A percentile compares a stretch with the other conserved stretches of the same genome.
Conservation (phyloP, 2,888 invertebrate genomes). For the Parnassius mnemosyne region DNA sequence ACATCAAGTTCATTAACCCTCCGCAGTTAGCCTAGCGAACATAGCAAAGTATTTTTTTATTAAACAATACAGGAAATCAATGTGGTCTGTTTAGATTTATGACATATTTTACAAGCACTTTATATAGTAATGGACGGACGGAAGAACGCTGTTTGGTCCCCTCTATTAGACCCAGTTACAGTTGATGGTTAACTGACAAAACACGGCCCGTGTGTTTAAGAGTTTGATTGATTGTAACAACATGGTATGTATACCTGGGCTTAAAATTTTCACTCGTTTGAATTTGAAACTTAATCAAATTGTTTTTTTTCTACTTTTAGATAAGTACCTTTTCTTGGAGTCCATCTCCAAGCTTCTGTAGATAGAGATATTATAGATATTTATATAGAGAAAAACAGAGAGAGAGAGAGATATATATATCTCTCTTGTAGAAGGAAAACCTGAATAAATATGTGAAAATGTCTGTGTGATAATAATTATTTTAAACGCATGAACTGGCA, state of each 20-base stretch:
- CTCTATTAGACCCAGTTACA: conserved; percentile 52
- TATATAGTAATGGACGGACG: conserved; percentile 46
- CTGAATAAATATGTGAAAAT: too few relatives aligned
- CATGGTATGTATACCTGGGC: conserved; percentile 14
- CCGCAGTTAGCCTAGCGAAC: conserved; percentile 4
- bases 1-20: conserved; percentile 9
- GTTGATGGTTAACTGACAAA: conserved; percentile 60
- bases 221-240: conserved; percentile 35
- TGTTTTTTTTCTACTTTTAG: too few relatives aligned
- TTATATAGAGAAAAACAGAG: too few relatives aligned
- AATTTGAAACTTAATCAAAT: too few relatives aligned
- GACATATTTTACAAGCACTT: conserved; percentile 39
- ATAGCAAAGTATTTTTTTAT: conserved; percentile 14
- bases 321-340: too few relatives aligned
- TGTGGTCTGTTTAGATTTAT: conserved; percentile 19
- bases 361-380: too few relatives aligned
- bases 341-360: too few relatives aligned
- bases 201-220: conserved; percentile 46
- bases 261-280: neutral
- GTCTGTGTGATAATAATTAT: too few relatives aligned
- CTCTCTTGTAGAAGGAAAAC: too few relatives aligned
- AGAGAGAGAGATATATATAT: too few relatives aligned
- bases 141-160: conserved; percentile 53
- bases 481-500: too few relatives aligned
- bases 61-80: conserved; percentile 22